Evolutionary conservation across 2,797 vertebrate species (phyloP).

Genomic region (Aulostomus chinensis): DNA sequence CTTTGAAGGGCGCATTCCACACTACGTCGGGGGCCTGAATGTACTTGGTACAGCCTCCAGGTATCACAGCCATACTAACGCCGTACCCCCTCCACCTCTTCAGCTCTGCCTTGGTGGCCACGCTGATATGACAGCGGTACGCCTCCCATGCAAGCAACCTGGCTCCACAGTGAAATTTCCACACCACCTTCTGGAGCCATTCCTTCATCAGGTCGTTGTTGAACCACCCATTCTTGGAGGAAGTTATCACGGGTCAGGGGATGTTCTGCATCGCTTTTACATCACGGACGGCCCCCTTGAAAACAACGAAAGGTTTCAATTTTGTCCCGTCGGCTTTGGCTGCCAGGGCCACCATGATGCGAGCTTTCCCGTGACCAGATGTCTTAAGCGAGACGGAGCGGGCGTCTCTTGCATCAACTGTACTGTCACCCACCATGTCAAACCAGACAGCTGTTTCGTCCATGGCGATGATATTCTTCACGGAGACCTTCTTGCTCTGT

Average conservation of each 20-base stretch:
- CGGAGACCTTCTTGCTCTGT: background rate
- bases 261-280: background rate
- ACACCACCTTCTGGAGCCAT: background rate
- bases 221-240: background rate
- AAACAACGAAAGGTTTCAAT: background rate
- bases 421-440: background rate
- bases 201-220: background rate
- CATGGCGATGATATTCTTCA: constrained; percentile 9
- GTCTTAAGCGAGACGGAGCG: background rate
- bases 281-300: background rate
- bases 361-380: constrained; percentile 4
- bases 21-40: background rate
- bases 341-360: constrained; percentile 1
- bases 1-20: background rate
- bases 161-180: background rate
- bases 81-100: background rate
- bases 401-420: background rate
- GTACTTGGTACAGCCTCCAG: background rate
- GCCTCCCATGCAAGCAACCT: background rate
- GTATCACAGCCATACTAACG: background rate
- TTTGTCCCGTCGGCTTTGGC: constrained; percentile 16
- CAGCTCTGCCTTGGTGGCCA: background rate
- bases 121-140: background rate
- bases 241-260: background rate
- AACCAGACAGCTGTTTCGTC: constrained; percentile 8